A percentile compares a stretch with the other conserved stretches of the same genome.
phyloP scores from a whole-genome alignment of 2,888 invertebrate species.

The Apamea monoglypha region DNA sequence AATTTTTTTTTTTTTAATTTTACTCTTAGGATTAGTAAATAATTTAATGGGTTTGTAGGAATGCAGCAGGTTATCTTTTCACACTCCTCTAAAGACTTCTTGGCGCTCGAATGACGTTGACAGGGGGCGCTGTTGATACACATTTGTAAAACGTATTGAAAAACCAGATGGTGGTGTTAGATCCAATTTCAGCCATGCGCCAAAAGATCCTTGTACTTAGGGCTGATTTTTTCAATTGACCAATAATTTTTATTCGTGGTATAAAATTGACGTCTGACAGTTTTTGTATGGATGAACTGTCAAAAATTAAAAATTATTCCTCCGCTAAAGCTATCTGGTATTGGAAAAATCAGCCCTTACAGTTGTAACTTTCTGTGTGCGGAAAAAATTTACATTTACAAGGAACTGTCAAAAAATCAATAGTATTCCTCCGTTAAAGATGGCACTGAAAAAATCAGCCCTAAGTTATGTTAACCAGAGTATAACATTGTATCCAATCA shows the following conservation, averaged over 20 bases:
- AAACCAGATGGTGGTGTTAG: background rate
- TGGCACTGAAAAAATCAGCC: background rate
- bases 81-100: background rate
- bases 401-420: background rate
- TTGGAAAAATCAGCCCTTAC: too few species aligned
- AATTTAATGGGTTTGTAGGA: background rate
- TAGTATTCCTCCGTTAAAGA: background rate
- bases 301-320: too few species aligned
- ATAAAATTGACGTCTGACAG: too few species aligned
- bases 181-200: background rate
- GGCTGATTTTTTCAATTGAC: too few species aligned
- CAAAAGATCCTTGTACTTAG: background rate
- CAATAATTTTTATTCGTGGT: too few species aligned
- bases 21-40: background rate
- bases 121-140: background rate
- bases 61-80: background rate
- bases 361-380: background rate
- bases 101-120: background rate
- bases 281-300: too few species aligned
- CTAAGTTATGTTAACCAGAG: background rate
- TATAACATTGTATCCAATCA: background rate
- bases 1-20: too few species aligned
- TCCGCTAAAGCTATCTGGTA: too few species aligned
- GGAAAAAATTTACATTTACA: background rate
- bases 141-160: background rate